phyloP scores from a whole-genome alignment of 92 coral and sea anemone species.

The Micromussa lordhowensis region DNA sequence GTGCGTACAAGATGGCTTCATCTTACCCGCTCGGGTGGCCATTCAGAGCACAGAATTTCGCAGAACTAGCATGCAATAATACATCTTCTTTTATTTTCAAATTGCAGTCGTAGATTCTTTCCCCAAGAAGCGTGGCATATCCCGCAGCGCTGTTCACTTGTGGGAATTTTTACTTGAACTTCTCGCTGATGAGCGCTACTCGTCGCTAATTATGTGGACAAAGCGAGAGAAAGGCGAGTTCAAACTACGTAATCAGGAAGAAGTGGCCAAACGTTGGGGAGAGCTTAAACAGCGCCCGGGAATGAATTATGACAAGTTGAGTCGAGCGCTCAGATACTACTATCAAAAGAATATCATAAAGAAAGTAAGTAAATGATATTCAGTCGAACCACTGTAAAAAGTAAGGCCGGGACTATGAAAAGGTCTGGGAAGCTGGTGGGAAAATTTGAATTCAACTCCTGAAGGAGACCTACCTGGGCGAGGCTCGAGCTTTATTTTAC shows the following conservation, averaged over 20 bases:
- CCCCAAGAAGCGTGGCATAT: conserved; percentile 33
- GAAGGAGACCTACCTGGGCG: too few relatives aligned
- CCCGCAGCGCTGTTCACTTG: conserved; percentile 79
- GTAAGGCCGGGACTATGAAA: too few relatives aligned
- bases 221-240: conserved; percentile 84
- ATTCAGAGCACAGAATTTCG: too few relatives aligned
- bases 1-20: too few relatives aligned
- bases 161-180: conserved; percentile 97
- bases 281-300: conserved; percentile 89
- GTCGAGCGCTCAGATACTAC: conserved; percentile 92
- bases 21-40: too few relatives aligned
- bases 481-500: too few relatives aligned
- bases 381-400: too few relatives aligned
- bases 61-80: too few relatives aligned
- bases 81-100: background rate
- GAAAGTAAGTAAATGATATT: conserved; percentile 66
- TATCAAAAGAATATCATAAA: conserved; percentile 90
- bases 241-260: conserved; percentile 88
- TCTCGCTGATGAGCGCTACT: conserved; percentile 84
- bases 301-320: conserved; percentile 91
- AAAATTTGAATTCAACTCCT: too few relatives aligned
- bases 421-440: too few relatives aligned
- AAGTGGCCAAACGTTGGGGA: conserved; percentile 97
- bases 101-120: conserved; percentile 16
- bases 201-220: conserved; percentile 86